Evolutionary conservation across 2,113 vertebrate species (phyloP), one percentile per base, ranked within the genome.

Genomic region (Chloebia gouldiae): DNA sequence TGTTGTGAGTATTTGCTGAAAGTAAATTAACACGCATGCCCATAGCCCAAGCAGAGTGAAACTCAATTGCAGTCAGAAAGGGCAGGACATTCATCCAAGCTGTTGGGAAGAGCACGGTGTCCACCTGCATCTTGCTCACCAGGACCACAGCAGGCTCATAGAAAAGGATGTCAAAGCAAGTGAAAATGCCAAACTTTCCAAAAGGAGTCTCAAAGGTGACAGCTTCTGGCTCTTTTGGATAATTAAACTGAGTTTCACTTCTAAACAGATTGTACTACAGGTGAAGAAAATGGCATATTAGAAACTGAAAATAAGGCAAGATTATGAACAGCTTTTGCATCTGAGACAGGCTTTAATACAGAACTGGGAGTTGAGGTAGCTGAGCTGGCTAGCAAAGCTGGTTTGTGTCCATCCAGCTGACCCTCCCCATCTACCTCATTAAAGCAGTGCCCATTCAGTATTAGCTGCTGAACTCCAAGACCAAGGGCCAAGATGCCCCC

Each of bases 161-260:
- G 91, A 99, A 99, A 49, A 99, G 97, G 82, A 99, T 98, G 95
- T 99, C 99, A 3, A 99, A 99, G 95, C 99, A 99, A 45, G 97
- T 99, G 71, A 99, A 97, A 92, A 99, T 94, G 23, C 98, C 99
- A 92, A 99, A 99, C 47, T 80, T 98, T 49, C 99, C 99, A 83
- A 99, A 99, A 2, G 98, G 97, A 3, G 99, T 99, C 24, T 98
- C 95, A 81, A 99, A 99, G 3, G 98, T 98, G 77, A 98, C 51
- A 0, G 96, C 12, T 92, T 99, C 98, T 9, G 95, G 49, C 19
- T 97, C 78, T 15, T 97, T 97, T 0, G 98, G 98, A 3, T 47
- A 77, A 89, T 99, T 95, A 49, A 98, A 99, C 28, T 98, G 97
- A 99, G 93, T 87, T 40, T 98, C 97, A 69, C 98, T 81, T 90